Base-by-base conservation (phyloP, 2,113 vertebrate species). In the Marmota flaviventris region DNA sequence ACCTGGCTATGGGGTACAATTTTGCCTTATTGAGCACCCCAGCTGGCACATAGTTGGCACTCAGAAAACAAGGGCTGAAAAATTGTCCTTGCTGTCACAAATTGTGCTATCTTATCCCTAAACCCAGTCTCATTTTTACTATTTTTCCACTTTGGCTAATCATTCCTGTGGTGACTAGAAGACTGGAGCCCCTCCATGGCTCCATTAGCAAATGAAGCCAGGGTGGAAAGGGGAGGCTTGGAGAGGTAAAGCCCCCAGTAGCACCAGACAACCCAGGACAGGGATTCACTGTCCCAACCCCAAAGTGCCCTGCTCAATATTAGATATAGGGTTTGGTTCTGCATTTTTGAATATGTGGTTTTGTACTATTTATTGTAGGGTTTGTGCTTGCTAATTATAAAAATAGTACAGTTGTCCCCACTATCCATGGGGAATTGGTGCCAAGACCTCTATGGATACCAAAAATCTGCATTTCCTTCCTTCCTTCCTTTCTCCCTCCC, bases 11-110 rank as follows among this genome's bases (percentile, higher is more conserved):
- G 73, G 8, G 13, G 58, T 95, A 24, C 22, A 75, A 81, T 65
- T 94, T 56, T 91, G n/a, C 56, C 61, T 78, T 89, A 37, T 11
- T n/a, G 25, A 85, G 48, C 58, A 89, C 14, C 29, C 14, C 32
- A 82, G 78, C 58, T 81, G 67, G 32, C 34, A 70, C 53, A 51
- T 17, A 85, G 24, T 65, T 76, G 39, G 13, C 69, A 81, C 51
- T 85, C 63, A 63, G 61, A 86, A 93, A 96, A 63, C 42, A 93
- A 39, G 48, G 63, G 73, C 22, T 25, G 27, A 95, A 69, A 73
- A 91, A 51, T 34, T 86, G 24, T 77, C 93, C 7, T 45, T 69
- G 4, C n/a, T 85, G 7, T 81, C 58, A 96, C 79, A 32, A 51
- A 37, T 94, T 78, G 79, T 45, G 11, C 34, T 48, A 29, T 93